phyloP scores from a whole-genome alignment of 1,140 invertebrate genomes.

The Teleogryllus occipitalis region DNA sequence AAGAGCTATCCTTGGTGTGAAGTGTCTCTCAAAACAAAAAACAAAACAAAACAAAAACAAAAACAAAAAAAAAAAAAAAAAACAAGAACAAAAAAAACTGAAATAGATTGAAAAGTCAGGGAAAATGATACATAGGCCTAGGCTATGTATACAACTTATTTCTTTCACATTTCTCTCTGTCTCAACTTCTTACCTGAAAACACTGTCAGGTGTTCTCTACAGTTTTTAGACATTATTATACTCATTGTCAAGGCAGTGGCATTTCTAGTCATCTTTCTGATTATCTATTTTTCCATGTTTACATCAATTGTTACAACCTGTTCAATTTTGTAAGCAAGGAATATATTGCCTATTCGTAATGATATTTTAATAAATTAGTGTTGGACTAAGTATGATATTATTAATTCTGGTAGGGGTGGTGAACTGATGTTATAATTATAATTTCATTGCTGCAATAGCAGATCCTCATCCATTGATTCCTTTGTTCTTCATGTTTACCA shows the following conservation, averaged over 20 bases:
- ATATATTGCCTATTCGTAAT: slow-evolving; percentile 25
- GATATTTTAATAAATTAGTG: slow-evolving; percentile 26
- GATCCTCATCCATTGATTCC: background rate
- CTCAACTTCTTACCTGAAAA: slow-evolving; percentile 21
- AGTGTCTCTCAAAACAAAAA: slow-evolving; percentile 8
- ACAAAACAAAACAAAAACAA: no score
- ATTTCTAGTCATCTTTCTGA: slow-evolving; percentile 23
- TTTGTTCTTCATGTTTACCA: slow-evolving; percentile 3
- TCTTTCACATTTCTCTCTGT: slow-evolving; percentile 20
- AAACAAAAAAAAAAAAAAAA: no score
- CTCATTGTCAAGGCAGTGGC: slow-evolving; percentile 22
- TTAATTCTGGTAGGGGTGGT: background rate
- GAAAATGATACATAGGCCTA: slow-evolving; percentile 21
- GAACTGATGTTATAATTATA: background rate
- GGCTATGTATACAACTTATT: slow-evolving; percentile 18
- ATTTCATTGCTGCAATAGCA: slow-evolving; percentile 1
- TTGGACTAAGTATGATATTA: slow-evolving; percentile 20
- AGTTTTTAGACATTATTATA: slow-evolving; percentile 22
- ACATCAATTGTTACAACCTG: slow-evolving; percentile 25
- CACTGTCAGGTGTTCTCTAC: slow-evolving; percentile 17
- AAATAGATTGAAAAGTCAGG: slow-evolving; percentile 21
- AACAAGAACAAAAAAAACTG: background rate
- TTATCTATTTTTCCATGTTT: slow-evolving; percentile 25
- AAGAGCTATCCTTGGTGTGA: slow-evolving; percentile 24
- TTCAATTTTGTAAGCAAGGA: slow-evolving; percentile 26